These are phyloP conservation scores for Drosophila persimilis DNA, from an alignment of 1,140 invertebrate species.

Conservation along the genomic window DNA sequence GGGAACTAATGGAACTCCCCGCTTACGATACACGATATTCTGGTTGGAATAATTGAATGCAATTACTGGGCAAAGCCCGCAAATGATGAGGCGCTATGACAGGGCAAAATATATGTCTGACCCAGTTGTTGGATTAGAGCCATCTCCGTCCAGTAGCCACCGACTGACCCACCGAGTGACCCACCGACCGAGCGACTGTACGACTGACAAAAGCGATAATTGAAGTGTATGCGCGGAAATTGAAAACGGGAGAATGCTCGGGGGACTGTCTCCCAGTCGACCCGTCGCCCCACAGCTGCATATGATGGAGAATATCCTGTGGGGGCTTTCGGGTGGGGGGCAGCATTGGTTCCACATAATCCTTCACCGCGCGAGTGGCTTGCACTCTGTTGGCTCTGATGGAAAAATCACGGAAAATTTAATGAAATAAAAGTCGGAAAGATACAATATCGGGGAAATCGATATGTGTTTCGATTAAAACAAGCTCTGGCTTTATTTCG, in stretches of 20 bases:
- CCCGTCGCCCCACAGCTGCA: slow-evolving; percentile 15
- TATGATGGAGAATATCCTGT: slow-evolving; percentile 38
- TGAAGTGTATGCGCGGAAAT: slow-evolving; percentile 71
- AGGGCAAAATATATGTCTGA: slow-evolving; percentile 51
- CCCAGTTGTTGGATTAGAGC: slow-evolving; percentile 55
- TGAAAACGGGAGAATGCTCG: slow-evolving; percentile 44
- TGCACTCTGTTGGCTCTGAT: not conserved
- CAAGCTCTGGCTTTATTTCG: no score
- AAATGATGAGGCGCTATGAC: slow-evolving; percentile 49
- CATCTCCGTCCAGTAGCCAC: not conserved
- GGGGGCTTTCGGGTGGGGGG: not conserved
- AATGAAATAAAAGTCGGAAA: not conserved
- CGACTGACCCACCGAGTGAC: slow-evolving; percentile 20
- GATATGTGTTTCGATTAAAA: not conserved
- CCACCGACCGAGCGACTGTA: not conserved
- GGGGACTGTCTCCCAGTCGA: not conserved
- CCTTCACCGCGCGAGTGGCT: slow-evolving; percentile 9
- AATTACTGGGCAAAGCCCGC: slow-evolving; percentile 50
- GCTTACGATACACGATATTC: slow-evolving; percentile 4
- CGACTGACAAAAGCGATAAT: slow-evolving; percentile 50
- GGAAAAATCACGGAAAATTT: no score
- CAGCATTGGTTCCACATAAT: slow-evolving; percentile 37
- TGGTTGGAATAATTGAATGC: slow-evolving; percentile 64
- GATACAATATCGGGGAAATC: no score
- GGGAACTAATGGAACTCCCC: not conserved